Percentiles rank a stretch among this genome's conserved stretches.
phyloP scores from a whole-genome alignment of 2,113 vertebrate genomes.

The Dipodomys ordii region DNA sequence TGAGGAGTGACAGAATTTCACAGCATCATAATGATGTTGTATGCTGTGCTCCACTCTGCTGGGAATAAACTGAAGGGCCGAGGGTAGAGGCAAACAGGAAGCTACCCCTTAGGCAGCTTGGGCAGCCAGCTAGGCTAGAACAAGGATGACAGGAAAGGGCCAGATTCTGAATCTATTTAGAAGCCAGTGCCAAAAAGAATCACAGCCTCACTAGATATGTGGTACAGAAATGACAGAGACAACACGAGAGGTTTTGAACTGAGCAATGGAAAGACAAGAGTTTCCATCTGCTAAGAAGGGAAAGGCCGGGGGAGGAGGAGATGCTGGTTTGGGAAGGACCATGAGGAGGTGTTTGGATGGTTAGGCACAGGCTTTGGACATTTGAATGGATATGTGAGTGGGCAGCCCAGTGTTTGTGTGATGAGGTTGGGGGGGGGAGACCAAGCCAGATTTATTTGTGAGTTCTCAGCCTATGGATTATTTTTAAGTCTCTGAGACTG shows the following conservation, averaged over 20 bases:
- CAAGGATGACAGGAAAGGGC: neutral
- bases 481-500: slow-evolving; percentile 27
- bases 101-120: neutral
- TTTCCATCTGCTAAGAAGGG: neutral
- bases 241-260: neutral
- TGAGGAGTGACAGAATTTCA: neutral
- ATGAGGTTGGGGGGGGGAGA: neutral
- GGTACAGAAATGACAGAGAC: neutral
- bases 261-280: neutral
- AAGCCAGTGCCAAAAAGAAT: neutral
- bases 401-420: neutral
- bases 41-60: neutral
- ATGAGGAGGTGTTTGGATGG: neutral
- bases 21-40: neutral
- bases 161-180: neutral
- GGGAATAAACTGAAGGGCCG: neutral
- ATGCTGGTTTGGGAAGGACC: neutral
- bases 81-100: neutral
- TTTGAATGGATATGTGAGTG: neutral
- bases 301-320: neutral
- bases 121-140: neutral
- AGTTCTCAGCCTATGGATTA: neutral
- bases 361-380: neutral
- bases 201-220: neutral
- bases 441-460: neutral